Evolutionary conservation across 1,140 invertebrate genomes (phyloP).

Genomic region (Saccostrea cuccullata): DNA sequence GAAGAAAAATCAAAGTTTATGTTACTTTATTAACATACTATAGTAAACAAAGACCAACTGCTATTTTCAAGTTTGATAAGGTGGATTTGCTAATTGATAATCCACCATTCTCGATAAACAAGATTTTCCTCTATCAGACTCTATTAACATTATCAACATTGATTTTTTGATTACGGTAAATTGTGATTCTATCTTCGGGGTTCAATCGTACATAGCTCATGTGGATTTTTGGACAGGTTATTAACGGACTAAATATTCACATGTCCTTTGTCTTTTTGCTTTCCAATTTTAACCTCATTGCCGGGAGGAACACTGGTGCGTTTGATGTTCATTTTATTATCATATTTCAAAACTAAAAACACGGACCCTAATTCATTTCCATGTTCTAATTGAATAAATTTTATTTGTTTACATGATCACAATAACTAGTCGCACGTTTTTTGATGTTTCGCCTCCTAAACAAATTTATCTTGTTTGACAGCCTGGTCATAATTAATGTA

Average conservation of each 20-base stretch:
- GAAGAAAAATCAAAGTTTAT: too few relatives aligned
- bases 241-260: conserved; percentile 8
- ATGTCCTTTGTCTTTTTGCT: background rate
- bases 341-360: conserved; percentile 14
- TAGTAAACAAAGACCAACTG: too few relatives aligned
- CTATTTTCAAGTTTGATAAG: background rate
- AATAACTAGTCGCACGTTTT: background rate
- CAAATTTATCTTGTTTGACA: conserved; percentile 8
- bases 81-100: background rate
- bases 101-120: background rate
- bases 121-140: background rate
- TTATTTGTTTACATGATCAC: background rate
- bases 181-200: conserved; percentile 2
- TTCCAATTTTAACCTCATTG: conserved; percentile 18
- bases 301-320: background rate
- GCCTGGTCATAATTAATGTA: background rate
- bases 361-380: background rate
- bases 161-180: conserved; percentile 31
- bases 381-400: conserved; percentile 34
- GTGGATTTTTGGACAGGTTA: background rate
- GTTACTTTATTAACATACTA: too few relatives aligned
- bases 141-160: background rate
- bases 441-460: conserved; percentile 1
- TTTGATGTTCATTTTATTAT: conserved; percentile 11
- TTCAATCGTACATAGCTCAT: conserved; percentile 31